Evolutionary conservation across 1,140 invertebrate species (phyloP).

Genomic region (Venustaconcha ellipsiformis): DNA sequence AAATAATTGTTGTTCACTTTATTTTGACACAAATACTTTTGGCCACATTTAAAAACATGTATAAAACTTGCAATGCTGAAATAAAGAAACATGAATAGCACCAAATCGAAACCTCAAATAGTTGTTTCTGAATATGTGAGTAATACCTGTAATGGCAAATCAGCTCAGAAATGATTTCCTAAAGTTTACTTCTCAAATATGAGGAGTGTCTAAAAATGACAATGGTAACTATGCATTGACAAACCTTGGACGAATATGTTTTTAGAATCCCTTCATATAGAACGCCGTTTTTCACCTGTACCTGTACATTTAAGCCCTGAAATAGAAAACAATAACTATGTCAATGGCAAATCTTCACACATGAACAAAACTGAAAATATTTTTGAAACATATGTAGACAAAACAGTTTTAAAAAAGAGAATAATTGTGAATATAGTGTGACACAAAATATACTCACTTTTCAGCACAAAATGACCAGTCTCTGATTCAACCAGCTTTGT

Average conservation of each 20-base stretch:
- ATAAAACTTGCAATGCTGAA: too few relatives aligned
- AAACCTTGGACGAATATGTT: constrained; percentile 81
- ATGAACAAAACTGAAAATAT: constrained; percentile 31
- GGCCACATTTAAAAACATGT: too few relatives aligned
- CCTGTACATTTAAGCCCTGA: constrained; percentile 66
- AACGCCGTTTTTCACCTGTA: constrained; percentile 84
- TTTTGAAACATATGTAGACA: constrained; percentile 26
- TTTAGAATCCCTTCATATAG: constrained; percentile 88
- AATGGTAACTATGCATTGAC: neutral
- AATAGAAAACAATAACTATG: constrained; percentile 30
- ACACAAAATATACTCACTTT: too few relatives aligned
- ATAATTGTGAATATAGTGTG: constrained; percentile 69
- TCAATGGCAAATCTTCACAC: constrained; percentile 31
- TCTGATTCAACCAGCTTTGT: too few relatives aligned
- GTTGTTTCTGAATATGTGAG: neutral
- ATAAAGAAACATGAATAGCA: neutral
- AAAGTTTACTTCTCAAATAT: neutral
- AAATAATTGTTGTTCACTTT: too few relatives aligned
- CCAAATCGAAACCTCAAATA: neutral
- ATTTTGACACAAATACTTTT: too few relatives aligned
- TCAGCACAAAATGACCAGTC: too few relatives aligned
- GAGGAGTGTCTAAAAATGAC: neutral
- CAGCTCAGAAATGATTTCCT: neutral
- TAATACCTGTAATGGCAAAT: neutral
- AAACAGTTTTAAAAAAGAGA: neutral